phyloP scores from a whole-genome alignment of 2,888 invertebrate species.

The Volucella inflata region DNA sequence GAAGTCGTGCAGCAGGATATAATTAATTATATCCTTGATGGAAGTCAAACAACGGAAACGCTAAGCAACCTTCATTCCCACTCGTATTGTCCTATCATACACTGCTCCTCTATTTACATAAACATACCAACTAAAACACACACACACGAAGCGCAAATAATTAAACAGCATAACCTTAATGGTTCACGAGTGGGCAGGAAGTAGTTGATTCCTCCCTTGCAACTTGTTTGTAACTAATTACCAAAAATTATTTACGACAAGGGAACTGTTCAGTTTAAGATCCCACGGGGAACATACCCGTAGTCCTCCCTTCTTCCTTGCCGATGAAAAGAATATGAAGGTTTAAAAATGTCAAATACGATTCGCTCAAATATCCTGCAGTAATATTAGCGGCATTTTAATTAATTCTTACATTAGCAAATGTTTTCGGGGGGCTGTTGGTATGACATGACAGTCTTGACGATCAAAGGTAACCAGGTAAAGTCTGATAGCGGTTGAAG shows the following conservation, averaged over 20 bases:
- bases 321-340: constrained; percentile 22
- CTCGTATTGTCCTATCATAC: constrained; percentile 14
- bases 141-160: constrained; percentile 28
- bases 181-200: not conserved
- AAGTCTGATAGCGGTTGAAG: constrained; percentile 10
- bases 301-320: not conserved
- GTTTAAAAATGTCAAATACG: constrained; percentile 23
- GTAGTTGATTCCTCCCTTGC: not conserved
- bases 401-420: constrained; percentile 42
- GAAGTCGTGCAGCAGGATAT: constrained; percentile 55
- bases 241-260: constrained; percentile 45
- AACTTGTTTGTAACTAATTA: constrained; percentile 23
- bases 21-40: constrained; percentile 62
- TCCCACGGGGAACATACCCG: not conserved
- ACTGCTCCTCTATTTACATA: constrained; percentile 1
- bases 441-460: not conserved
- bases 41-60: constrained; percentile 40
- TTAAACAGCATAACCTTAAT: not conserved
- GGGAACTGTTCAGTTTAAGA: constrained; percentile 4
- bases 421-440: not conserved
- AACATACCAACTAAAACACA: not conserved
- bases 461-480: constrained; percentile 27
- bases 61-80: constrained; percentile 9
- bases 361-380: constrained; percentile 11
- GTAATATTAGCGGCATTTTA: constrained; percentile 41